Evolutionary conservation across 2,113 vertebrate genomes (phyloP).

Genomic region (Talpa occidentalis): DNA sequence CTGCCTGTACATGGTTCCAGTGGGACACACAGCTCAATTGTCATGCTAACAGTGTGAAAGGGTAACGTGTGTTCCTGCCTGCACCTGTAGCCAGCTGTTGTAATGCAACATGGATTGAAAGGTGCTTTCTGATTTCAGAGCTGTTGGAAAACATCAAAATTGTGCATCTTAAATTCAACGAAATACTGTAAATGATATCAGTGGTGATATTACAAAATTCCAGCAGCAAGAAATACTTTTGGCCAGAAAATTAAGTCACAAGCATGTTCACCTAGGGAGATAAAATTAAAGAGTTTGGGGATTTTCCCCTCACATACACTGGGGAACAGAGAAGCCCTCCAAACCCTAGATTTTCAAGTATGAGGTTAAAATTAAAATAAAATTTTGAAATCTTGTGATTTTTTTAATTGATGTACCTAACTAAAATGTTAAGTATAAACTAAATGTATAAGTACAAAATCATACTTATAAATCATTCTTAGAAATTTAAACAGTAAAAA

Average conservation of each 20-base stretch:
- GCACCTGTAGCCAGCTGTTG: not conserved
- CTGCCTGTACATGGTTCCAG: not conserved
- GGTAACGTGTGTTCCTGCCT: too few relatives aligned
- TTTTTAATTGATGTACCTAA: not conserved
- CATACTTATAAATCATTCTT: slow-evolving; percentile 16
- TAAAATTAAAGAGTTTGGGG: not conserved
- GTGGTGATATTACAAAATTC: not conserved
- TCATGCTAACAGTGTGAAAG: not conserved
- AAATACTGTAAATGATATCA: not conserved
- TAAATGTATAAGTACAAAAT: not conserved
- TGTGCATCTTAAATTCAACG: not conserved
- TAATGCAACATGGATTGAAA: not conserved
- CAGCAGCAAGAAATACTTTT: not conserved
- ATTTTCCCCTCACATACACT: not conserved
- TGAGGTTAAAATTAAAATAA: not conserved
- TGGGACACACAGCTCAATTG: rapidly evolving
- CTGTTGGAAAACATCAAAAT: not conserved
- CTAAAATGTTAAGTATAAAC: not conserved
- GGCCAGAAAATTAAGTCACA: not conserved
- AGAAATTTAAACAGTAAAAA: not conserved
- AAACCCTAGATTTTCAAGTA: not conserved
- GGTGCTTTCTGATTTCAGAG: not conserved
- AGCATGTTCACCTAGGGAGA: not conserved
- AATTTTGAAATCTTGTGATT: not conserved
- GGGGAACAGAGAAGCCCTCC: not conserved